Percentiles rank a stretch among this genome's conserved stretches.
Evolutionary conservation across 2,797 vertebrate species (phyloP).

Genomic region (Tragelaphus eurycerus): DNA sequence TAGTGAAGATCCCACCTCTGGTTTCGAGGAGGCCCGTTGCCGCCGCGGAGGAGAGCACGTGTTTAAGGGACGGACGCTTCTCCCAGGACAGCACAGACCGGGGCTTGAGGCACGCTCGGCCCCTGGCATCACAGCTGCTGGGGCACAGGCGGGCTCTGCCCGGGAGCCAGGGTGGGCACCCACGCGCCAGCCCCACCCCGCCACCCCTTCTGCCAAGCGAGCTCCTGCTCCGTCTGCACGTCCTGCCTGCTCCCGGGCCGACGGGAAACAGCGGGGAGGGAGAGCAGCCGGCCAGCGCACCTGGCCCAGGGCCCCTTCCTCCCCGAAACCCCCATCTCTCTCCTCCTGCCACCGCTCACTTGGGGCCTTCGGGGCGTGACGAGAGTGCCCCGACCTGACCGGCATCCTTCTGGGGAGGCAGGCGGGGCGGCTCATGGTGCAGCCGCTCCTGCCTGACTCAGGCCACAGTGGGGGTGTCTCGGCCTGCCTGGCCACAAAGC

Average conservation of each 20-base stretch:
- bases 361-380: rapidly evolving
- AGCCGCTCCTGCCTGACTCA: background rate
- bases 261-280: constrained; percentile 60
- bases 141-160: background rate
- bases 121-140: background rate
- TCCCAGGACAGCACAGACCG: background rate
- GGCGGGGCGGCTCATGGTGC: background rate
- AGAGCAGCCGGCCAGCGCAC: background rate
- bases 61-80: background rate
- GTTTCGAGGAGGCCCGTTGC: background rate
- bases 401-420: background rate
- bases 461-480: background rate
- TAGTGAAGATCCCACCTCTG: background rate
- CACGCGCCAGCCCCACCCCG: rapidly evolving
- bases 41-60: background rate
- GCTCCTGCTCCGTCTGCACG: background rate
- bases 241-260: constrained; percentile 13
- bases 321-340: background rate
- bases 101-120: rapidly evolving
- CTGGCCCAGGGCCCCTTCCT: constrained; percentile 52
- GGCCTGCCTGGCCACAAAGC: background rate
- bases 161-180: background rate
- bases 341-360: background rate
- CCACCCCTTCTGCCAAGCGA: background rate
- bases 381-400: background rate